Conservation (phyloP, 2,797 vertebrate species). For the Lagorchestes hirsutus region DNA sequence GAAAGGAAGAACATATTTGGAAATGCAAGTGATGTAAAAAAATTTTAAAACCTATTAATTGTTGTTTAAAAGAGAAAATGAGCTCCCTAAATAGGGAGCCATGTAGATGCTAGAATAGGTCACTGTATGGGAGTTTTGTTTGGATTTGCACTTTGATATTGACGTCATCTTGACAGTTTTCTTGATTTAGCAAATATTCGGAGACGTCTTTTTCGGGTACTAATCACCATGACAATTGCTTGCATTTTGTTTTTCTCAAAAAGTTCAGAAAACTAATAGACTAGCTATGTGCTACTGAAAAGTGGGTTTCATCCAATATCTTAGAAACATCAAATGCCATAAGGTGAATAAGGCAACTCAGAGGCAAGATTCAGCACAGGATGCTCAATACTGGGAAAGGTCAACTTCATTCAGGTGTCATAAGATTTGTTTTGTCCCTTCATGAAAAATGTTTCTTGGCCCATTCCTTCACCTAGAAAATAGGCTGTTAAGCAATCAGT, state of each 20-base stretch:
- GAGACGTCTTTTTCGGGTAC: not conserved
- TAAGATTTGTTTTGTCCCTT: not conserved
- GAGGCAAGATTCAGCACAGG: no score
- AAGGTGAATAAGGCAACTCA: not conserved
- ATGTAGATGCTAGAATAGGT: no score
- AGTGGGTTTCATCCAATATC: not conserved
- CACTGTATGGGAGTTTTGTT: no score
- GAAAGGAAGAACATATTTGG: not conserved
- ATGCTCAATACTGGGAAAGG: not conserved
- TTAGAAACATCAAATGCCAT: not conserved
- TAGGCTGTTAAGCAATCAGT: not conserved
- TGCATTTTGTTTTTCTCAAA: not conserved
- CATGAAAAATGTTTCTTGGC: not conserved
- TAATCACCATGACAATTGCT: not conserved
- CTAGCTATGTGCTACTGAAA: not conserved
- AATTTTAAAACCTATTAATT: not conserved
- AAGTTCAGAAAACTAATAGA: not conserved
- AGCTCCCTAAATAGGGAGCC: not conserved
- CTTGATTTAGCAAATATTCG: not conserved
- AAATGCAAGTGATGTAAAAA: not conserved
- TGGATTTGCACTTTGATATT: not conserved
- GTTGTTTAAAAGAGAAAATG: not conserved
- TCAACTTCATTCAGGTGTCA: not conserved
- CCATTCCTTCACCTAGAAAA: not conserved
- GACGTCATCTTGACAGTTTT: not conserved